Evolutionary conservation across 2,797 vertebrate species (phyloP).

Genomic region (Ispidina picta): DNA sequence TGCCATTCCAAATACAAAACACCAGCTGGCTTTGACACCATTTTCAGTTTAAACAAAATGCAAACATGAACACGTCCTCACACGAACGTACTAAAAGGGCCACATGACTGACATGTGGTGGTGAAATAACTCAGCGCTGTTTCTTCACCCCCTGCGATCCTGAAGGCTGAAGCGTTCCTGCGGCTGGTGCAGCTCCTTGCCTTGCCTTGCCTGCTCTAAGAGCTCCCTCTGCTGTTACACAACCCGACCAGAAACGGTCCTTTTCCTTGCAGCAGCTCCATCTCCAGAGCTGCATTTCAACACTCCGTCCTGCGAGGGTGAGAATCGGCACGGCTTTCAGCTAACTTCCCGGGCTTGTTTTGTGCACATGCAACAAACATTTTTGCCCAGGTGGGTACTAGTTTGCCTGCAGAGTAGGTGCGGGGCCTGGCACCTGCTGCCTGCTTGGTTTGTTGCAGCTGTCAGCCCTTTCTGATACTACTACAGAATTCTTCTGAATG

Average conservation of each 20-base stretch:
- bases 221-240: constrained; percentile 72
- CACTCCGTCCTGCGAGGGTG: constrained; percentile 68
- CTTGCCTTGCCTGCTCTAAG: not conserved
- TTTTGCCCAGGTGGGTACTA: not conserved
- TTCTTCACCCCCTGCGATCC: not conserved
- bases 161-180: not conserved
- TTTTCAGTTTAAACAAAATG: not conserved
- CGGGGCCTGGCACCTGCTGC: not conserved
- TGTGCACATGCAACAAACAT: constrained; percentile 47
- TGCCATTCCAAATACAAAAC: not conserved
- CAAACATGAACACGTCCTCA: not conserved
- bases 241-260: constrained; percentile 79
- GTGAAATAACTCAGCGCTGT: not conserved
- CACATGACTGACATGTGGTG: not conserved
- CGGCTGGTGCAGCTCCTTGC: accelerated
- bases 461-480: not conserved
- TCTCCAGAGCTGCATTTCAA: constrained; percentile 45
- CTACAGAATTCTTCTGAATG: too few species aligned
- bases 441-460: not conserved
- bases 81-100: not conserved
- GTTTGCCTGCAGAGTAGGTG: not conserved
- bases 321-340: constrained; percentile 73
- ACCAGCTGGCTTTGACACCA: not conserved
- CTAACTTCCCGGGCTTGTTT: constrained; percentile 63
- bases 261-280: constrained; percentile 62